These are phyloP conservation scores for Opisthocomus hoazin DNA, from an alignment of 2,113 vertebrate genomes.

Conservation along the genomic window DNA sequence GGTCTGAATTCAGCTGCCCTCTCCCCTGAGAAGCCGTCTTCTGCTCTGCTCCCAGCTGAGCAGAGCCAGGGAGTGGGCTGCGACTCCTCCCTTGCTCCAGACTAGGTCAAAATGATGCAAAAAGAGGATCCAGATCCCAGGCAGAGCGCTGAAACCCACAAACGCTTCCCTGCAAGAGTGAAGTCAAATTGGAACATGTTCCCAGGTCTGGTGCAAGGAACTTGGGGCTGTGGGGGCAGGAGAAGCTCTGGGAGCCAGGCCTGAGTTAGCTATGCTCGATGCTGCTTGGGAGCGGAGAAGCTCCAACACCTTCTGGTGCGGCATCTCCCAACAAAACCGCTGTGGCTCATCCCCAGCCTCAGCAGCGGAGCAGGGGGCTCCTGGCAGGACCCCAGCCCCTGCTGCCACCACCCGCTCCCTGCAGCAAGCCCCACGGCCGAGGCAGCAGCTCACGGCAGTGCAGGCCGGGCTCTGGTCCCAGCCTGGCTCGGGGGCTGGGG, in stretches of 20 bases:
- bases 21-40: not conserved
- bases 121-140: not conserved
- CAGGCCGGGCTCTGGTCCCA: too few species aligned
- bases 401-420: too few species aligned
- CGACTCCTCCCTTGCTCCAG: not conserved
- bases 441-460: too few species aligned
- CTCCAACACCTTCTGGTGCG: not conserved
- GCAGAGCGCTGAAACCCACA: not conserved
- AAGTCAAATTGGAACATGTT: not conserved
- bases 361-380: rapidly evolving
- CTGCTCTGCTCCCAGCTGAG: not conserved
- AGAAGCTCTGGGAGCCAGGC: not conserved
- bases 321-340: not conserved
- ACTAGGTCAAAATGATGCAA: not conserved
- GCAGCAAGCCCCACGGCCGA: not conserved
- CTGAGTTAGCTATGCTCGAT: not conserved
- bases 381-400: not conserved
- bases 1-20: too few species aligned
- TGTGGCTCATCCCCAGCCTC: not conserved
- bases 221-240: not conserved
- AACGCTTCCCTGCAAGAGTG: not conserved
- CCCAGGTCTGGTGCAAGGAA: not conserved
- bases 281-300: not conserved
- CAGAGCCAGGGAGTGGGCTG: not conserved
- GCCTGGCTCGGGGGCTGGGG: not conserved